Conservation (phyloP, 2,888 invertebrate genomes). For the Philonicus albiceps region DNA sequence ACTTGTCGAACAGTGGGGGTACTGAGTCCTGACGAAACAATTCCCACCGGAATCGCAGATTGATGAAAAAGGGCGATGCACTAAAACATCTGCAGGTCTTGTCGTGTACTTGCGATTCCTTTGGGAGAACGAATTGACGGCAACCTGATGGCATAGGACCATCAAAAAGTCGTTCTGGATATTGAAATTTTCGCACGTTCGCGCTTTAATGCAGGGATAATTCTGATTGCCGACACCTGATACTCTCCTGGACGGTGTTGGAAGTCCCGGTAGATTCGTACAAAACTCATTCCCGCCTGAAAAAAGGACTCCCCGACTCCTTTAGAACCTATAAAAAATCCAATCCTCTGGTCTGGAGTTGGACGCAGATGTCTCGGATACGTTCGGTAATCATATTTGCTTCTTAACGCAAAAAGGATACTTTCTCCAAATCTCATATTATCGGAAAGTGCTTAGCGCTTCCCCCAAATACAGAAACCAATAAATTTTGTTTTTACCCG, state of each 20-base stretch:
- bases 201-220: constrained; percentile 46
- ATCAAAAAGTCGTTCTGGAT: constrained; percentile 41
- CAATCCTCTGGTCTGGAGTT: constrained; percentile 45
- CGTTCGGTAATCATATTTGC: constrained; percentile 49
- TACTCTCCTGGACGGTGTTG: background rate
- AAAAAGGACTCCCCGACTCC: background rate
- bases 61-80: background rate
- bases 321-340: constrained; percentile 43
- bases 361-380: constrained; percentile 49
- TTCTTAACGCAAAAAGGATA: constrained; percentile 44
- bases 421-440: constrained; percentile 46
- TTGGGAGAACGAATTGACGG: background rate
- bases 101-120: background rate
- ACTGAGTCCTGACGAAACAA: background rate
- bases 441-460: constrained; percentile 48
- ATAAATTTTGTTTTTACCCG: constrained; percentile 47
- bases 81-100: background rate
- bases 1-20: background rate
- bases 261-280: background rate
- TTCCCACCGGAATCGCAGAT: background rate
- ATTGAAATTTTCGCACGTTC: constrained; percentile 49
- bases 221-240: constrained; percentile 45
- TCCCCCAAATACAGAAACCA: constrained; percentile 46
- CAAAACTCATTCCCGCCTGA: background rate
- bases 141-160: background rate